Evolutionary conservation across 2,888 invertebrate genomes (phyloP).

Genomic region (Lutraria lutraria): DNA sequence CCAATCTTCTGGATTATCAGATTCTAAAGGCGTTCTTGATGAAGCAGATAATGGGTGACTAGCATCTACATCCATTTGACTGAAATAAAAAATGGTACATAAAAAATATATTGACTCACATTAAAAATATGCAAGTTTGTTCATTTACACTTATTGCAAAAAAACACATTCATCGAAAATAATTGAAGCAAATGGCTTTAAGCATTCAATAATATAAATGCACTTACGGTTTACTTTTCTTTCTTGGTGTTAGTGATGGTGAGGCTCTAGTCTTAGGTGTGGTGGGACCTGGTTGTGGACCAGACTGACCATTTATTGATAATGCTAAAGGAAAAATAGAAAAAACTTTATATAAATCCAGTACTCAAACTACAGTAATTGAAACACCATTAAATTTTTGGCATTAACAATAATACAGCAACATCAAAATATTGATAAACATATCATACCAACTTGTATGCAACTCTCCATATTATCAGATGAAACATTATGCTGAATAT

Average conservation of each 20-base stretch:
- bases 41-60: conserved; percentile 80
- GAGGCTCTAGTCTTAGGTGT: conserved; percentile 73
- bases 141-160: too few species aligned
- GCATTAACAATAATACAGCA: too few species aligned
- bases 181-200: too few species aligned
- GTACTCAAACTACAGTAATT: too few species aligned
- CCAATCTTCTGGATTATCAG: conserved; percentile 83
- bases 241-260: conserved; percentile 80
- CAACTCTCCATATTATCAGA: too few species aligned
- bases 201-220: neutral
- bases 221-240: conserved; percentile 80
- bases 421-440: too few species aligned
- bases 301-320: conserved; percentile 74
- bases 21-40: conserved; percentile 73
- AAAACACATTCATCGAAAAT: too few species aligned
- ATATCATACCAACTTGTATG: too few species aligned
- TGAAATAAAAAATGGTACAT: conserved; percentile 39
- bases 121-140: too few species aligned
- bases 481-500: too few species aligned
- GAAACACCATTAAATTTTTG: too few species aligned
- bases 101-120: neutral
- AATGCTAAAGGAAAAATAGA: conserved; percentile 67
- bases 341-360: neutral
- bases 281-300: conserved; percentile 60
- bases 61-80: conserved; percentile 76